Percentiles rank a stretch among this genome's conserved stretches.
Evolutionary conservation across 2,113 vertebrate species (phyloP).

Genomic region (Phycodurus eques): DNA sequence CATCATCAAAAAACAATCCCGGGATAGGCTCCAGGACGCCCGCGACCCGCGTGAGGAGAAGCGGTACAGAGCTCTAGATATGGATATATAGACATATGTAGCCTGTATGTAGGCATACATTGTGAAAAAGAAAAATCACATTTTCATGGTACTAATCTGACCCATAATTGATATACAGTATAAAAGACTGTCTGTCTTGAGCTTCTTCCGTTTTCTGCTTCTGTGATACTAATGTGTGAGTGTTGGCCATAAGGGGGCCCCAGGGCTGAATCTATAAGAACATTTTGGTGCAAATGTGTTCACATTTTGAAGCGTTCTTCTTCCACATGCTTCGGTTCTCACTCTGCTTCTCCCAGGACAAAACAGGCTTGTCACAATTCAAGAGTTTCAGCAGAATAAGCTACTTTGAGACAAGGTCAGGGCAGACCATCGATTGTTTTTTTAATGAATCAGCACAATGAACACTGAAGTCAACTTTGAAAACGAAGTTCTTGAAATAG

Average conservation of each 20-base stretch:
- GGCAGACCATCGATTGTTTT: conserved; percentile 2
- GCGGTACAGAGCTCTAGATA: too few relatives aligned
- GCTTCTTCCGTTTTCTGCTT: neutral
- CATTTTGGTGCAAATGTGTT: neutral
- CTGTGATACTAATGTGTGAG: neutral
- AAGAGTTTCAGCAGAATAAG: conserved; percentile 39
- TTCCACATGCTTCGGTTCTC: conserved; percentile 3
- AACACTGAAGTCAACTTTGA: neutral
- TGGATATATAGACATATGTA: too few relatives aligned
- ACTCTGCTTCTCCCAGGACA: neutral
- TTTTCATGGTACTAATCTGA: too few relatives aligned
- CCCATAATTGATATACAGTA: too few relatives aligned
- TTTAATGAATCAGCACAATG: conserved; percentile 27
- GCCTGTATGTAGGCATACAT: too few relatives aligned
- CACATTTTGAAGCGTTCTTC: conserved; percentile 1
- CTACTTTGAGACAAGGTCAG: conserved; percentile 39
- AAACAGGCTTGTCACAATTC: conserved; percentile 9
- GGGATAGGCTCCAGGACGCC: too few relatives aligned
- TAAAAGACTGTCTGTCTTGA: neutral
- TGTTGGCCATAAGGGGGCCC: neutral
- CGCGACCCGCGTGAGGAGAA: too few relatives aligned
- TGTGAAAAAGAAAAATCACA: too few relatives aligned
- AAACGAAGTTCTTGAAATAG: neutral
- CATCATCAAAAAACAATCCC: too few relatives aligned
- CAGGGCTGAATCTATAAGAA: conserved; percentile 3